Percentiles rank a stretch among this genome's conserved stretches.
phyloP scores from a whole-genome alignment of 2,797 vertebrate species.

The Bradypus variegatus region DNA sequence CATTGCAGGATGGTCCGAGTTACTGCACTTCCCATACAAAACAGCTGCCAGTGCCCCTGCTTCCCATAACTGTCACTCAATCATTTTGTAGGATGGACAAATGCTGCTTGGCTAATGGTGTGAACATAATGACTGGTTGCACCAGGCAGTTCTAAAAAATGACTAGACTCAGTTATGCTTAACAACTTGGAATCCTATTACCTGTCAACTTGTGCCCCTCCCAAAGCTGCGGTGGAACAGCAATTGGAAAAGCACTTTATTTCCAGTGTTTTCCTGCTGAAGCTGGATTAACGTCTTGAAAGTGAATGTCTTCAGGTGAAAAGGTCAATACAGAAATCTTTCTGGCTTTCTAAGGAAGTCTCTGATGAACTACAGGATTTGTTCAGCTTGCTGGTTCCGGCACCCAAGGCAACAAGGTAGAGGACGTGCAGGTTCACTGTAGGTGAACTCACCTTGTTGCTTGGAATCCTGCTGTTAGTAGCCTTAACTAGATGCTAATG shows the following conservation, averaged over 20 bases:
- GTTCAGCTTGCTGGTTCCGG: neutral
- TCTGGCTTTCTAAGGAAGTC: neutral
- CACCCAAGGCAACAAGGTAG: neutral
- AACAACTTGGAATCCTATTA: neutral
- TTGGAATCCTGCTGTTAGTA: neutral
- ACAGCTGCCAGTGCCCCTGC: neutral
- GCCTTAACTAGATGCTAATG: neutral
- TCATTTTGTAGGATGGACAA: neutral
- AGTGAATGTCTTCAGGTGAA: neutral
- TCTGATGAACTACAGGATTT: neutral
- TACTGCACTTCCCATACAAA: neutral
- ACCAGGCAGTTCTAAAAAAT: neutral
- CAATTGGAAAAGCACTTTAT: neutral
- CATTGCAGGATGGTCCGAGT: neutral
- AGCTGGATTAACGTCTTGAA: neutral
- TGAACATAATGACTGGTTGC: neutral
- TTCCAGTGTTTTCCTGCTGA: neutral
- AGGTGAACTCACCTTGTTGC: neutral
- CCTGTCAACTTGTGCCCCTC: neutral
- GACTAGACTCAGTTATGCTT: neutral
- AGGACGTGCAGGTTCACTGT: neutral
- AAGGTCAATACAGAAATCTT: neutral
- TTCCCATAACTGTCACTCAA: neutral
- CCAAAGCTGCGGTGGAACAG: neutral
- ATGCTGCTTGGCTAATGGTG: neutral